Evolutionary conservation across 2,797 vertebrate species (phyloP).

Genomic region (Sebastes trivittatus): DNA sequence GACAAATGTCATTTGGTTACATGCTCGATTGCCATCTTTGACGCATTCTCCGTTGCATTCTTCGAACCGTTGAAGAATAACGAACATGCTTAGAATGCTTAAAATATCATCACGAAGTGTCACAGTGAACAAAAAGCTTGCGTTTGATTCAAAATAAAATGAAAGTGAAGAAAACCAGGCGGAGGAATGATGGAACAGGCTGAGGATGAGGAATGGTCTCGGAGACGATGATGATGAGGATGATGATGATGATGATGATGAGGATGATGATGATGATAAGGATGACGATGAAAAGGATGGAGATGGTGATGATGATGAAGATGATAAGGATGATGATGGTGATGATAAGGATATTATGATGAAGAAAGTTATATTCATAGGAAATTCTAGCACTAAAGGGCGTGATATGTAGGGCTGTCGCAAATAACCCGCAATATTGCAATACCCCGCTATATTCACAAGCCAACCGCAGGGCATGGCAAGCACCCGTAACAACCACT

Average conservation of each 20-base stretch:
- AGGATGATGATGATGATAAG: background rate
- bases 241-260: background rate
- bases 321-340: background rate
- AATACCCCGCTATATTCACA: no score
- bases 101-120: constrained; percentile 61
- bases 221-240: constrained; percentile 1
- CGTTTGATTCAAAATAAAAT: constrained; percentile 40
- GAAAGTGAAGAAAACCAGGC: constrained; percentile 30
- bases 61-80: constrained; percentile 72
- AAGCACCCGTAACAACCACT: no score
- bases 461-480: no score
- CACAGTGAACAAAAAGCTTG: constrained; percentile 65
- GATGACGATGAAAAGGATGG: background rate
- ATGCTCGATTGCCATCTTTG: constrained; percentile 72
- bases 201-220: constrained; percentile 2
- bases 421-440: no score
- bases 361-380: background rate
- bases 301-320: background rate
- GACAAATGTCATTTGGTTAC: constrained; percentile 73
- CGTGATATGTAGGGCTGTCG: background rate
- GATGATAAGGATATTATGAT: background rate
- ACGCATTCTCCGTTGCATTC: constrained; percentile 75
- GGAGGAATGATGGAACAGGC: background rate
- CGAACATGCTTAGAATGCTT: constrained; percentile 77
- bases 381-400: background rate